These are phyloP conservation scores for Drepana arcuata DNA, from an alignment of 1,140 invertebrate genomes.

Conservation along the genomic window DNA sequence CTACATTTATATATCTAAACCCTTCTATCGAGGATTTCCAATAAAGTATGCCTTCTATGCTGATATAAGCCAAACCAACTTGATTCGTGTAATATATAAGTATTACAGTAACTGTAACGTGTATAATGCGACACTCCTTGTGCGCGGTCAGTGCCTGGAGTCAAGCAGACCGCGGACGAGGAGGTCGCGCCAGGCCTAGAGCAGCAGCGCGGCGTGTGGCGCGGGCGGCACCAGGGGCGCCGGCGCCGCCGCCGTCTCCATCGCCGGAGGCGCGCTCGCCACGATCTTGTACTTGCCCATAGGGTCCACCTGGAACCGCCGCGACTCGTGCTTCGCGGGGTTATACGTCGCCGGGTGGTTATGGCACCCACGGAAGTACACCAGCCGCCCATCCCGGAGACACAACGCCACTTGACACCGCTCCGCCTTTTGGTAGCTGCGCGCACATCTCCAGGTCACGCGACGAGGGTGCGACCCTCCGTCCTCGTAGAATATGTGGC, in stretches of 20 bases:
- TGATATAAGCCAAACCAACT: too few relatives aligned
- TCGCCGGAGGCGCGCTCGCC: conserved; percentile 25
- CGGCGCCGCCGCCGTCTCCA: conserved; percentile 18
- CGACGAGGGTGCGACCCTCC: conserved; percentile 60
- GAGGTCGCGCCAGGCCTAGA: conserved; percentile 70
- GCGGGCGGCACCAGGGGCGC: conserved; percentile 26
- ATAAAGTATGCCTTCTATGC: too few relatives aligned
- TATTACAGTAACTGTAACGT: too few relatives aligned
- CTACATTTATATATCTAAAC: too few relatives aligned
- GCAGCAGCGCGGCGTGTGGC: conserved; percentile 46
- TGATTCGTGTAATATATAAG: too few relatives aligned
- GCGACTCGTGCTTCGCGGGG: conserved; percentile 58
- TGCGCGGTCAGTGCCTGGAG: conserved; percentile 39
- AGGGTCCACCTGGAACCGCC: conserved; percentile 62
- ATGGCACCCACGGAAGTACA: conserved; percentile 61
- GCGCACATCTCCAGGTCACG: conserved; percentile 64
- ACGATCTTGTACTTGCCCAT: conserved; percentile 70
- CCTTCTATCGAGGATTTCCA: too few relatives aligned
- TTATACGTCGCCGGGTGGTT: conserved; percentile 65
- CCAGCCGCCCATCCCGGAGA: conserved; percentile 54
- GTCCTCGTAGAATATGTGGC: conserved; percentile 68
- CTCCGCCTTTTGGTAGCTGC: conserved; percentile 65
- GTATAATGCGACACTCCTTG: conserved; percentile 54
- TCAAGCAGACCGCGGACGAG: conserved; percentile 58
- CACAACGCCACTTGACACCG: conserved; percentile 66